Base-by-base conservation (phyloP, 2,113 vertebrate species). In the Ochotona princeps region DNA sequence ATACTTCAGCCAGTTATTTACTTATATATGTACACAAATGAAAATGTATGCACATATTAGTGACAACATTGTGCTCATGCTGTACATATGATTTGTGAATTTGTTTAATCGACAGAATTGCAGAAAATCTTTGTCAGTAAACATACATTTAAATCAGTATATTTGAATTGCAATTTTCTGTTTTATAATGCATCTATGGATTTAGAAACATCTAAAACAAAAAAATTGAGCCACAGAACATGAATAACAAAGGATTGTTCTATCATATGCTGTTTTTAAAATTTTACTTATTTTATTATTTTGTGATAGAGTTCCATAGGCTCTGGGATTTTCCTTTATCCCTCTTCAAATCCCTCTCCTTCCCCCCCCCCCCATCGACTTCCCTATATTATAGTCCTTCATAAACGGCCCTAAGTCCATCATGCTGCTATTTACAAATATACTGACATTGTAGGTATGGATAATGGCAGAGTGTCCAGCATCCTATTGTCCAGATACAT, bases 81-180 rank as follows among this genome's bases (percentile, higher is more conserved):
- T 89, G 17, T n/a, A 47, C 38, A 69, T 72, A 83, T 28, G n/a
- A 63, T 65, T 91, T 94, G 32, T 63, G 87, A 92, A 54, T 9
- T 86, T 5, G 13, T 49, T 90, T 92, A 35, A 75, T 86, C 23
- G 69, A 72, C 11, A 49, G 20, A 14, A 72, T 20, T 23, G 2
- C 23, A 70, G 69, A 78, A 30, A 28, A 84, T 25, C 21, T 81
- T 87, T 72, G 2, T 44, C 20, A 67, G 23, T 30, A 51, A 49
- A 23, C 61, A 2, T 5, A 72, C 15, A 90, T 69, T 61, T 75
- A 87, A 18, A 61, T 51, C 25, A 66, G 57, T 83, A 15, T 35
- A 44, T 23, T 82, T 60, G 15, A 81, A 63, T 57, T 66, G 30
- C 5, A 74, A 26, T 14, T 28, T 44, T 57, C 20, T 66, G 28